Conservation (phyloP, 2,797 vertebrate genomes). For the Microchirus variegatus region DNA sequence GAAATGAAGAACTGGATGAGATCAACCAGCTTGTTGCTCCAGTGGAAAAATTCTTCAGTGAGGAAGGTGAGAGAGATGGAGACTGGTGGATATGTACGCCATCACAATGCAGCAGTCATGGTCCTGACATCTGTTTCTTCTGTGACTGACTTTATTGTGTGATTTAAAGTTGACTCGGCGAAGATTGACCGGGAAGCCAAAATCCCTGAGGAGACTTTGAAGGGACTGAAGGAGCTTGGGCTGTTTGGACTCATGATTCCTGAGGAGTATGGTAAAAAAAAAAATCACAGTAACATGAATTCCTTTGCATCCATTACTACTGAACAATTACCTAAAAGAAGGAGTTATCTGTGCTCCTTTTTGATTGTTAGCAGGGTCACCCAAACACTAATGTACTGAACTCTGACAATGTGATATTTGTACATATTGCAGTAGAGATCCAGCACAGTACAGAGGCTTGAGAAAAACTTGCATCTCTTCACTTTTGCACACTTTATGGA, state of each 20-base stretch:
- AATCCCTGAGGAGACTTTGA: slow-evolving; percentile 90
- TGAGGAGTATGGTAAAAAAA: slow-evolving; percentile 91
- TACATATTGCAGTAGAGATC: no score
- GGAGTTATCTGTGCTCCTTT: no score
- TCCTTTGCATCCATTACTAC: neutral
- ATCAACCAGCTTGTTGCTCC: slow-evolving; percentile 90
- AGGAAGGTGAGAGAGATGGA: slow-evolving; percentile 83
- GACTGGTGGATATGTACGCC: neutral
- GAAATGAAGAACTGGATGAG: slow-evolving; percentile 90
- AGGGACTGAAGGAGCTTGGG: slow-evolving; percentile 90
- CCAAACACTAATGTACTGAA: no score
- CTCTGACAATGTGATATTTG: no score
- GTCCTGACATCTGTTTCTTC: neutral
- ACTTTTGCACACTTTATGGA: no score
- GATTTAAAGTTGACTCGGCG: slow-evolving; percentile 87
- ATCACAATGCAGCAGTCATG: neutral
- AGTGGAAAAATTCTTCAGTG: slow-evolving; percentile 92
- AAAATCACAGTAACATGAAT: slow-evolving; percentile 4
- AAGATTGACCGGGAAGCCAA: slow-evolving; percentile 90
- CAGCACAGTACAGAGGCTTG: no score
- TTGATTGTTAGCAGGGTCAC: no score
- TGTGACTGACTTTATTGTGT: neutral
- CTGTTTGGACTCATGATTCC: slow-evolving; percentile 96
- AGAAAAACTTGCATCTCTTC: no score
- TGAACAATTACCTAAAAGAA: no score